Base-by-base conservation (phyloP, 2,797 vertebrate genomes). In the Eremophila alpestris region DNA sequence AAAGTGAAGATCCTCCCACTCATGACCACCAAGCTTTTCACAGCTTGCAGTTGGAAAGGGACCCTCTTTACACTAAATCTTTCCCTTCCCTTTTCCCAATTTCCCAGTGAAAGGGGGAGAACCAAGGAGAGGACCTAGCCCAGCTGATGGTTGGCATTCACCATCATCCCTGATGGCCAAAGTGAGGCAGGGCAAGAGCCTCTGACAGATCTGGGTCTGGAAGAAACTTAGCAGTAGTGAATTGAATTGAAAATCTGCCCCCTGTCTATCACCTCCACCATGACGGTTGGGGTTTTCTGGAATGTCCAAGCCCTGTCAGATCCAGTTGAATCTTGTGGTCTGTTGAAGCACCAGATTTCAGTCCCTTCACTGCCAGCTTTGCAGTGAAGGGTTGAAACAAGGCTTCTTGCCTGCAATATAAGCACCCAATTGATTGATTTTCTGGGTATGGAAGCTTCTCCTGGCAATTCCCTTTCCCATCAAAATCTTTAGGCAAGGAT, bases 291-390 rank as follows among this genome's bases (percentile, higher is more conserved):
- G 10, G 14, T 48, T 63, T 80, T 54, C 45, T 60, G 64, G 17
- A 71, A 9, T 29, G 41, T 41, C 29, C 34, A 87, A 80, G 49
- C 30, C 51, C 16, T 74, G 11, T 4, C 56, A 87, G 67, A 27
- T 26, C 9, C 70, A 67, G 21, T 0, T 73, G 24, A 41, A 23
- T 8, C 23, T 67, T 0, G 0, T 64, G 27, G 21, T 67, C n/a
- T 83, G 7, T 75, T 87, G 36, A 40, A 64, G 58, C 54, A 84
- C 21, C 45, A 38, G 32, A 20, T 70, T 55, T 18, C 41, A 76
- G 32, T n/a, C 11, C 16, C 18, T 46, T 71, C 9, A 0, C 22
- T 32, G 24, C 15, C 43, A 58, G 32, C 21, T 92, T 82, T 80
- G 36, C 19, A 69, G 29, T 2, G 1, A 82, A 48, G 15, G 16